Percentiles rank a stretch among this genome's conserved stretches.
Evolutionary conservation across 2,797 vertebrate genomes (phyloP).

Genomic region (Propithecus perrieri): DNA sequence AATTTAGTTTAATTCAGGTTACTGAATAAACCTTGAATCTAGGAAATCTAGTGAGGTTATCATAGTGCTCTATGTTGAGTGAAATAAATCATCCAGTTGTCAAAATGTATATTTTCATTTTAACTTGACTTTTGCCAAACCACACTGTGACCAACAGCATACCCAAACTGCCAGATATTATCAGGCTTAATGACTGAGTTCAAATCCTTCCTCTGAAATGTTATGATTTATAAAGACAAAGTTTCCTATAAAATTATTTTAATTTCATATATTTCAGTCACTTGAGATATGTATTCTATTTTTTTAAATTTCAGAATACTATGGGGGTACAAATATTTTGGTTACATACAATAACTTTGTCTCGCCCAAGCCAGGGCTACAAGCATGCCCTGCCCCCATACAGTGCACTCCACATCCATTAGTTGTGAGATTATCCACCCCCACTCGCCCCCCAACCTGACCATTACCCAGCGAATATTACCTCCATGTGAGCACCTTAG

Average conservation of each 20-base stretch:
- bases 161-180: background rate
- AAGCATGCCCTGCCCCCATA: too few species aligned
- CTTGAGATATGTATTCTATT: background rate
- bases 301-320: background rate
- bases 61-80: background rate
- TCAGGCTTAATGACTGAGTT: background rate
- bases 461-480: too few species aligned
- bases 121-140: background rate
- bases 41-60: background rate
- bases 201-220: constrained; percentile 28
- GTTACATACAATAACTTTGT: too few species aligned
- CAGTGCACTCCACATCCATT: too few species aligned
- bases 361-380: too few species aligned
- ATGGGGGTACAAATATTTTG: too few species aligned
- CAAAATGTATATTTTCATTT: background rate
- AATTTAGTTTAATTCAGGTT: constrained; percentile 3
- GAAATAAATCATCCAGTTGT: background rate
- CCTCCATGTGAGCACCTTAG: too few species aligned
- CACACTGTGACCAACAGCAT: background rate
- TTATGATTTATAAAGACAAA: background rate
- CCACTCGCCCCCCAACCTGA: too few species aligned
- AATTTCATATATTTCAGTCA: background rate
- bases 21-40: background rate
- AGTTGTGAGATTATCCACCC: too few species aligned
- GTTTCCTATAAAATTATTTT: constrained; percentile 19